A percentile compares a stretch with the other conserved stretches of the same genome.
These are phyloP conservation scores for Periphyllus acericola DNA, from an alignment of 2,888 invertebrate species.

Conservation along the genomic window DNA sequence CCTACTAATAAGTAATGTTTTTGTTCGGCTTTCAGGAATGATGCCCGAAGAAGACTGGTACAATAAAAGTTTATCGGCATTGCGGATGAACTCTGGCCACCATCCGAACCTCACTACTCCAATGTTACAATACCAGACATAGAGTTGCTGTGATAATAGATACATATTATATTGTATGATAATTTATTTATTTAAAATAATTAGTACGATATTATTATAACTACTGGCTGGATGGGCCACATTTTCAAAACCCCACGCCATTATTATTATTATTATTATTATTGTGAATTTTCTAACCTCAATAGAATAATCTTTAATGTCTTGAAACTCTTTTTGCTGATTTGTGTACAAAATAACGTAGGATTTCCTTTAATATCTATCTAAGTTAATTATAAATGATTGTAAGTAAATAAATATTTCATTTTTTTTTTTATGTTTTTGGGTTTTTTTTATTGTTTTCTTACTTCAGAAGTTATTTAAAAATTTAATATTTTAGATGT, in stretches of 20 bases:
- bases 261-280: background rate
- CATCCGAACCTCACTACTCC: slow-evolving; percentile 95
- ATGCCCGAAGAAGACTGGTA: slow-evolving; percentile 97
- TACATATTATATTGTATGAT: slow-evolving; percentile 7
- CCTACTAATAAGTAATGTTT: no score
- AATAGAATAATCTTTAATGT: slow-evolving; percentile 22
- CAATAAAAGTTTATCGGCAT: slow-evolving; percentile 95
- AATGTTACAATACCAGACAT: slow-evolving; percentile 98
- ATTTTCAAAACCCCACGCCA: background rate
- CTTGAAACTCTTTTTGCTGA: slow-evolving; percentile 37
- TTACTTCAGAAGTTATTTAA: slow-evolving; percentile 23
- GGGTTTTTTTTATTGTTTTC: slow-evolving; percentile 11
- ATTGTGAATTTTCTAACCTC: background rate
- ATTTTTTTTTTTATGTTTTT: slow-evolving; percentile 23
- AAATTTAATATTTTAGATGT: slow-evolving; percentile 34
- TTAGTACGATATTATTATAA: background rate
- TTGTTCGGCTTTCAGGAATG: slow-evolving; percentile 75
- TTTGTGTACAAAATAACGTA: slow-evolving; percentile 51
- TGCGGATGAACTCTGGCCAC: slow-evolving; percentile 96
- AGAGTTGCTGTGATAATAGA: slow-evolving; percentile 66
- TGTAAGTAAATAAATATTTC: slow-evolving; percentile 42
- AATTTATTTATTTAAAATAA: slow-evolving; percentile 16
- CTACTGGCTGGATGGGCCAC: background rate
- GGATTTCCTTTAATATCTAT: slow-evolving; percentile 3
- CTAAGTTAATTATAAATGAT: background rate